Evolutionary conservation across 1,140 invertebrate species (phyloP), one percentile per base, ranked within the genome.

Genomic region (Lithobius niger): DNA sequence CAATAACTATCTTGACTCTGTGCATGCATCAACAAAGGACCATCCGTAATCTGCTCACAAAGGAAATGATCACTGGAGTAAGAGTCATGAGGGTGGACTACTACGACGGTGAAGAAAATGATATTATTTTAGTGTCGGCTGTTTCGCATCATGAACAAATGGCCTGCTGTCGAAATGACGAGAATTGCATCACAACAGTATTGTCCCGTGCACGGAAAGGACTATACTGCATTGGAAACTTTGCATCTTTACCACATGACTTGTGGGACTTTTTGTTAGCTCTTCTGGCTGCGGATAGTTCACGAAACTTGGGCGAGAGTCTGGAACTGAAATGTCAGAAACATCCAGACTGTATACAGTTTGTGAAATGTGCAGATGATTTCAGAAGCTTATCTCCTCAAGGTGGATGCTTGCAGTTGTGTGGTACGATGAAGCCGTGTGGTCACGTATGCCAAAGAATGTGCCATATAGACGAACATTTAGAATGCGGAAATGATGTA

Each of bases 321-420:
- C 4, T 50, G 19, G 3, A 3, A 4, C 48, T 50, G 13, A 24
- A 26, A n/a, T 76, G 74, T 61, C 67, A 72, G 56, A 74, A 71
- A 60, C 74, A 76, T 58, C 68, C 71, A 57, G 45, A 65, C 2
- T 67, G 70, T 6, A 48, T 64, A 19, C 59, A 63, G 22, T 48
- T 58, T 43, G 59, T 61, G 2, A 60, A 56, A 28, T 22, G 3
- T 2, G 59, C 63, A 0, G 47, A 60, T 0, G 72, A 75, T 55
- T 70, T 75, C 57, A 25, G 36, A 2, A 10, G 19, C 3, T 16
- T 59, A 3, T 65, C 62, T 25, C 68, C 70, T 21, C 67, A 74
- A 59, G 73, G 71, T 27, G 71, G 73, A 3, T 74, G 72, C 58
- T 57, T 54, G 52, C 19, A 55, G 13, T 50, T 54, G 6, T 74